These are phyloP conservation scores for Cyrtodaria siliqua DNA, from an alignment of 2,888 invertebrate genomes.

Conservation along the genomic window DNA sequence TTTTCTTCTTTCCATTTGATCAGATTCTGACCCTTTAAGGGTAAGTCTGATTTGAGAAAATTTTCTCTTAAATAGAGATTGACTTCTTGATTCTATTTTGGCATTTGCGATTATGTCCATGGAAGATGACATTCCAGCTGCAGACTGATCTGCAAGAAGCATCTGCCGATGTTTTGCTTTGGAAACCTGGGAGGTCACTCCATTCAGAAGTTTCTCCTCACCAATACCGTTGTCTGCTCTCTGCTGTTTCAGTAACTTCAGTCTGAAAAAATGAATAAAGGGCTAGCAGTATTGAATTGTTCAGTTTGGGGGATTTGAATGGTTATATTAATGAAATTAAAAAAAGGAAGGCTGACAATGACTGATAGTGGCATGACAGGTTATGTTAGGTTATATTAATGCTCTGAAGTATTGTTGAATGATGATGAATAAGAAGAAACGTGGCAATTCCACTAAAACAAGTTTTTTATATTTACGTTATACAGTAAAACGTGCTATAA, in stretches of 20 bases:
- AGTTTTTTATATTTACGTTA: no score
- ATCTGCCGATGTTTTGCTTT: neutral
- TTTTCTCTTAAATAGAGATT: constrained; percentile 50
- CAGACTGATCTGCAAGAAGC: neutral
- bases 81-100: constrained; percentile 35
- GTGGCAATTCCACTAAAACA: no score
- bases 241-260: neutral
- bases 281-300: no score
- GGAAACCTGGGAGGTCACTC: neutral
- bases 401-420: no score
- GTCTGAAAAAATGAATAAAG: constrained; percentile 1
- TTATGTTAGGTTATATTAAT: no score
- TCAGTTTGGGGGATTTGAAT: no score
- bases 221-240: neutral
- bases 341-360: no score
- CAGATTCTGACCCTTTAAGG: constrained; percentile 26
- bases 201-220: neutral
- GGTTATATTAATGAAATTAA: no score
- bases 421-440: no score
- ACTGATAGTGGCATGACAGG: no score
- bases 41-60: constrained; percentile 35
- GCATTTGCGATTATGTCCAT: constrained; percentile 48
- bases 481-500: no score
- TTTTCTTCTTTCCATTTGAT: constrained; percentile 39
- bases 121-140: constrained; percentile 38